Base-by-base conservation (phyloP, 1,140 invertebrate genomes). In the Eriosoma lanigerum region DNA sequence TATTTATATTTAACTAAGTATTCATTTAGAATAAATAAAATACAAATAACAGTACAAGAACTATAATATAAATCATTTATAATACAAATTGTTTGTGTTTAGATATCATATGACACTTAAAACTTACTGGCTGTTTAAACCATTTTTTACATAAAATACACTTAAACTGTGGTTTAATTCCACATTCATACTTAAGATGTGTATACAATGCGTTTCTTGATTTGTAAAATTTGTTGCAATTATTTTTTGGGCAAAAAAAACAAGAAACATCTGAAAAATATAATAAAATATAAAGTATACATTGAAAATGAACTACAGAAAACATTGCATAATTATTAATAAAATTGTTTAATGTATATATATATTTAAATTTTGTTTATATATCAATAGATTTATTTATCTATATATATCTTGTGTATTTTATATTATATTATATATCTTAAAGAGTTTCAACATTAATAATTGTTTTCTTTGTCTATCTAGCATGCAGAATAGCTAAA, bases 171-270 rank as follows among this genome's bases (percentile, higher is more conserved):
- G 88, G 87, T 80, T 89, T 88, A 29, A 87, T 86, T 2, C 88
- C 88, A 60, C 89, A 89, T 76, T 89, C 88, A n/a, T 88, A 88
- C 6, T 87, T 85, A 72, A 86, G 84, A 82, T 89, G 88, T n/a
- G 88, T 85, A 46, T 85, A 85, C 21, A 89, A 82, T 81, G 88
- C 88, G 80, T 88, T 87, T 32, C 85, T 82, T 84, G 87, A 88
- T 66, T 86, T 87, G 83, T 89, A 89, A n/a, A 82, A 84, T 75
- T 87, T 87, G 3, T 86, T 87, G 66, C 88, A 89, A n/a, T 82
- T 72, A 32, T 10, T 68, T 19, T 80, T 81, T 29, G 81, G 29
- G 58, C 81, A 81, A n/a, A 32, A 48, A 15, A 78, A 81, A 56
- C 9, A 15, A 21, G 44, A 81, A 62, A 4, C 81, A 80, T 19